Evolutionary conservation across 2,113 vertebrate genomes (phyloP).

Genomic region (Aplodontia rufa): DNA sequence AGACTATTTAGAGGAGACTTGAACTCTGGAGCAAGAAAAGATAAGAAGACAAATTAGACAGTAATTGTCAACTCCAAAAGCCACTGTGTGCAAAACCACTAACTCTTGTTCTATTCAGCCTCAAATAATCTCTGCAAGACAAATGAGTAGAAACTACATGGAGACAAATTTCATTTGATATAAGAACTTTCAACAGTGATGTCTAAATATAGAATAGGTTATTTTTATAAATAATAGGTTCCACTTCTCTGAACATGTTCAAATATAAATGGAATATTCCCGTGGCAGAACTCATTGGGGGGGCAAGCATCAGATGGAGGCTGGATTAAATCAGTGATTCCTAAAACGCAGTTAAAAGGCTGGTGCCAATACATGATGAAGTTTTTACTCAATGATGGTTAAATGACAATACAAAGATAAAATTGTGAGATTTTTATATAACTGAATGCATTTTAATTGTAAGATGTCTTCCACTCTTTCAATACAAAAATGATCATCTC

Average conservation of each 20-base stretch:
- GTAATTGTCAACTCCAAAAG: not conserved
- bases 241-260: not conserved
- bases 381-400: not conserved
- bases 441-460: not conserved
- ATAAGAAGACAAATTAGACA: not conserved
- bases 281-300: not conserved
- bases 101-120: not conserved
- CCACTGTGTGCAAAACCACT: not conserved
- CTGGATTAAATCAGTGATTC: not conserved
- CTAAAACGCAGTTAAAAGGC: slow-evolving; percentile 1
- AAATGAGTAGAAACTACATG: not conserved
- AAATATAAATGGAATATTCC: slow-evolving; percentile 21
- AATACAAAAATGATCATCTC: not conserved
- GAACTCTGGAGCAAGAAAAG: not conserved
- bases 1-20: not conserved
- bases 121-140: not conserved
- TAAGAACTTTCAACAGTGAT: not conserved
- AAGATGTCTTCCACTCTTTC: not conserved
- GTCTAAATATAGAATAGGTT: not conserved
- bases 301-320: not conserved
- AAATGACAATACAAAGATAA: slow-evolving; percentile 6
- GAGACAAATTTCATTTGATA: not conserved
- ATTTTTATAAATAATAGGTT: slow-evolving; percentile 3
- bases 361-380: not conserved
- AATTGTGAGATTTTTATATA: not conserved